Base-by-base conservation (phyloP, 1,140 invertebrate species). In the Chymomyza costata region DNA sequence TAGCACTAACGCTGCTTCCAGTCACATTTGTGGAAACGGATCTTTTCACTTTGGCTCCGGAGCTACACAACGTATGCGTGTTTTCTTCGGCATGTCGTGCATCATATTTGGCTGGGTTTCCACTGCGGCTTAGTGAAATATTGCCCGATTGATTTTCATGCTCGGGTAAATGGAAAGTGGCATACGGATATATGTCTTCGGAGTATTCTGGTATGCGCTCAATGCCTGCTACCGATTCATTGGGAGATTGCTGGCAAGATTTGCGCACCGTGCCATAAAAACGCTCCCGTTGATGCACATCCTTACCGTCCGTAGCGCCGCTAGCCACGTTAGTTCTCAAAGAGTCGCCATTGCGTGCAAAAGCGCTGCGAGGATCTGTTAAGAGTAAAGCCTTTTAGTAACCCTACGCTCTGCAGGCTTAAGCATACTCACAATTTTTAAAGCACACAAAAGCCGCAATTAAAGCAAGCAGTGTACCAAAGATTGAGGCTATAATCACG, bases 111-210 rank as follows among this genome's bases (percentile, higher is more conserved):
- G 63, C 49, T 32, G 57, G 56, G 8, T 54, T 63, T 14, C 66
- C 69, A 1, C 63, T 71, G 30, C 68, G 66, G 54, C 45, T 64
- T n/a, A 68, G 51, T 7, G 74, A 46, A 39, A 68, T 64, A 46
- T 82, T 83, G 38, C 51, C 65, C 5, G 80, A 63, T 53, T 70
- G 63, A 48, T 88, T 88, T 78, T 89, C 87, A 78, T 89, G 87
- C 73, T 89, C 88, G 49, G 88, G 87, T 61, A 90, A 86, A 85
- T 90, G 88, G 82, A 90, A 90, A 50, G 89, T 90, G 41, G 89
- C 89, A 80, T 90, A 90, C 16, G 89, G 89, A 84, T 90, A 90
- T 74, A 90, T 90, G 63, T 90, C 89, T 84, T 90, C 89, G 30
- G 88, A 88, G 85, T 88, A 89, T 74, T 89, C 88, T 62, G 89